A percentile compares a stretch with the other conserved stretches of the same genome.
phyloP scores from a whole-genome alignment of 2,888 invertebrate genomes.

The Teleiodes luculella region DNA sequence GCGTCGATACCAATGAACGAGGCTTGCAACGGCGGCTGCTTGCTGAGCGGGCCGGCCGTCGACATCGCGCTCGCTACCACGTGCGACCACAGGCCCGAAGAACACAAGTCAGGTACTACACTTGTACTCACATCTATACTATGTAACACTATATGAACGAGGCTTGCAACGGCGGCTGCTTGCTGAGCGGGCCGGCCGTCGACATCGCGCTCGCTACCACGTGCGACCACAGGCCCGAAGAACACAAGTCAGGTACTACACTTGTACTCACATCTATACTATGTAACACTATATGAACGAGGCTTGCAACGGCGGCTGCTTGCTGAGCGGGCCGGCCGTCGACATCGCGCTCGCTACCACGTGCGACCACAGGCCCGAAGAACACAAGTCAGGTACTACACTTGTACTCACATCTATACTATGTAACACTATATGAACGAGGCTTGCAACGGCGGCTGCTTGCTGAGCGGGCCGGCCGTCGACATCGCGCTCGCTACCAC shows the following conservation, averaged over 20 bases:
- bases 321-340: conserved; percentile 74
- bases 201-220: conserved; percentile 79
- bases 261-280: no score
- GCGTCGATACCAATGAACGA: conserved; percentile 44
- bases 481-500: conserved; percentile 79
- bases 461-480: conserved; percentile 74
- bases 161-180: conserved; percentile 73
- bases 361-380: conserved; percentile 83
- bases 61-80: conserved; percentile 79
- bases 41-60: conserved; percentile 74
- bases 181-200: conserved; percentile 74
- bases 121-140: no score
- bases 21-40: conserved; percentile 73
- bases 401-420: no score
- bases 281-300: no score
- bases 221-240: conserved; percentile 83
- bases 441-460: conserved; percentile 73
- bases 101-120: conserved; percentile 44
- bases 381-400: conserved; percentile 44
- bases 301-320: conserved; percentile 73
- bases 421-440: no score
- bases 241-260: conserved; percentile 44
- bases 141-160: no score
- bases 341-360: conserved; percentile 79
- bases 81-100: conserved; percentile 83